Conservation (phyloP, 2,113 vertebrate species). For the Bubo blakistoni region DNA sequence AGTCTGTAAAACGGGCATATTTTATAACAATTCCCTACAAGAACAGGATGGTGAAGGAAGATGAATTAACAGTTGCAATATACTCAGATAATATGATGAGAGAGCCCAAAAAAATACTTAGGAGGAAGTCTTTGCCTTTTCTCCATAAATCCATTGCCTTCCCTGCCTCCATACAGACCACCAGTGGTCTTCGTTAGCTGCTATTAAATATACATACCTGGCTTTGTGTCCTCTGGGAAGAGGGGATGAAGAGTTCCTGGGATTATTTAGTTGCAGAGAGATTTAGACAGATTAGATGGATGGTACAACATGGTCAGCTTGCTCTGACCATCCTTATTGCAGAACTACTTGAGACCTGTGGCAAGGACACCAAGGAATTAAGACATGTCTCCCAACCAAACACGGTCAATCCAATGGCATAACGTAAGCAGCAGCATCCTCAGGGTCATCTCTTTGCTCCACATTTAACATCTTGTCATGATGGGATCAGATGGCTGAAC, state of each 20-base stretch:
- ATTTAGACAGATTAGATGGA: no score
- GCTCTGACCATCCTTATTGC: not conserved
- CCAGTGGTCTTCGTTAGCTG: not conserved
- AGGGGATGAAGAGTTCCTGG: not conserved
- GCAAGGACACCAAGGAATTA: not conserved
- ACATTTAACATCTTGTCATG: not conserved
- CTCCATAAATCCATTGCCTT: not conserved
- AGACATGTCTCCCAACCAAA: not conserved
- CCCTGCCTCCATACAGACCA: not conserved
- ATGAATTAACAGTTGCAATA: not conserved
- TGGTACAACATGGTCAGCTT: not conserved
- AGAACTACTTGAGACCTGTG: not conserved
- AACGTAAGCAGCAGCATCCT: not conserved
- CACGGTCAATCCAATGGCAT: not conserved
- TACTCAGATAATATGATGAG: not conserved
- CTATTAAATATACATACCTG: not conserved
- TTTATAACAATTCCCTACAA: not conserved
- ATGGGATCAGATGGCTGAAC: not conserved
- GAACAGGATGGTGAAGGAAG: not conserved
- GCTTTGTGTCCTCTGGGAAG: not conserved
- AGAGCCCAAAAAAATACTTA: not conserved
- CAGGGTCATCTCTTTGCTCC: not conserved
- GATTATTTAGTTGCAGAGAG: not conserved
- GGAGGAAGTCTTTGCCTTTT: not conserved
- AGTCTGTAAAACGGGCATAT: fast-evolving